Conservation (phyloP, 2,113 vertebrate species). For the Dendrocopos noguchii region DNA sequence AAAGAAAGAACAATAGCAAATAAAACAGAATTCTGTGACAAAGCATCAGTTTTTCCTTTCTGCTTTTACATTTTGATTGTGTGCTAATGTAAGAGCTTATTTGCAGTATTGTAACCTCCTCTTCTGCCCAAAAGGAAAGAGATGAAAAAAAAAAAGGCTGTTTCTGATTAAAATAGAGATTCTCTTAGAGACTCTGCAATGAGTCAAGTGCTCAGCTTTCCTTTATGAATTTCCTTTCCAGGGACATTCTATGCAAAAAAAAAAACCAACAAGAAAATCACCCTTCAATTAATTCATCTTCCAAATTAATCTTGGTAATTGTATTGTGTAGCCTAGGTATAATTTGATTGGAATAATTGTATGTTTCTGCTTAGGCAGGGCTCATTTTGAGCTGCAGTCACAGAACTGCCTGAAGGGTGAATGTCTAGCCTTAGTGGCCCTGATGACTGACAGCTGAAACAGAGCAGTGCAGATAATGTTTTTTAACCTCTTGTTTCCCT, state of each 20-base stretch:
- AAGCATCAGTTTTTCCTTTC: background rate
- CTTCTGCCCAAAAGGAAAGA: background rate
- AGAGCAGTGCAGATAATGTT: background rate
- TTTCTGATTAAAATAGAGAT: background rate
- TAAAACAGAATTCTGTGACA: background rate
- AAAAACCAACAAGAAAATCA: background rate
- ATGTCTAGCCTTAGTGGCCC: background rate
- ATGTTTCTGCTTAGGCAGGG: constrained; percentile 23
- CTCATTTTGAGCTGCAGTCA: constrained; percentile 39
- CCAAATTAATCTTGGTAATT: constrained; percentile 52
- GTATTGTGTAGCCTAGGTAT: constrained; percentile 31
- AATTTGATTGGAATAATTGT: constrained; percentile 52
- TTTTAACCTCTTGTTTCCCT: constrained; percentile 7
- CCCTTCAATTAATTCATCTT: constrained; percentile 56
- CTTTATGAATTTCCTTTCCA: background rate
- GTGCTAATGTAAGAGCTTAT: background rate
- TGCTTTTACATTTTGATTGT: background rate
- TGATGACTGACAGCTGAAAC: constrained; percentile 37
- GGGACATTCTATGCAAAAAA: background rate
- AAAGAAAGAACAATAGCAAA: no score
- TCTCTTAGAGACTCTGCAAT: background rate
- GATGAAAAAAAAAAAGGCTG: background rate
- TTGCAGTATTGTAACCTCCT: background rate
- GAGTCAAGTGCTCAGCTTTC: background rate
- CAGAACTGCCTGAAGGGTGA: constrained; percentile 40